Percentiles rank a stretch among this genome's conserved stretches.
Evolutionary conservation across 2,113 vertebrate species (phyloP).

Genomic region (Nycticorax nycticorax): DNA sequence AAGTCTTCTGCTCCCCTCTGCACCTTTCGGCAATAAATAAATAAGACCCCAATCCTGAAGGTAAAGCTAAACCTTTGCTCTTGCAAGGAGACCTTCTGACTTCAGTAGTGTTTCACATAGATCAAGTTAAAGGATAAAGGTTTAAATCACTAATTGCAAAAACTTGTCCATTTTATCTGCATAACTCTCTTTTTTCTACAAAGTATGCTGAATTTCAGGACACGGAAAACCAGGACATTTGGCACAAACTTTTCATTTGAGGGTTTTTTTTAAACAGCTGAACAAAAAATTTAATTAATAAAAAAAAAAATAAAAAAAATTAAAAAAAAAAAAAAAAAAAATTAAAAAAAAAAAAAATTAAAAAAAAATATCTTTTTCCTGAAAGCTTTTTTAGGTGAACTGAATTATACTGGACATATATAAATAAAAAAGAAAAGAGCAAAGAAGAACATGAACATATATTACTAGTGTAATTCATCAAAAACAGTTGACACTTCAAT

Average conservation of each 20-base stretch:
- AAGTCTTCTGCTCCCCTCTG: neutral
- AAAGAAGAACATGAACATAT: slow-evolving; percentile 81
- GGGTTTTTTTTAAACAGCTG: neutral
- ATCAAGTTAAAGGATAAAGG: neutral
- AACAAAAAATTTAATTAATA: no score
- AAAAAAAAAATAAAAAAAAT: no score
- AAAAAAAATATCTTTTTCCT: slow-evolving; percentile 44
- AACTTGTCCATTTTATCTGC: neutral
- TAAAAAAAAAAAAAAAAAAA: slow-evolving; percentile 5
- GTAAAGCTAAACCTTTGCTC: neutral
- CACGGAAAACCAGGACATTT: neutral
- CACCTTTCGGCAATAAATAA: slow-evolving; percentile 26
- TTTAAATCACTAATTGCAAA: neutral
- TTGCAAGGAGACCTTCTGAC: neutral
- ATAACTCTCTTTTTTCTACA: neutral
- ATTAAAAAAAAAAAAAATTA: slow-evolving; percentile 19
- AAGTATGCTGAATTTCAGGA: neutral
- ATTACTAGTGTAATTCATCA: slow-evolving; percentile 81
- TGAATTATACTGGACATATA: slow-evolving; percentile 77
- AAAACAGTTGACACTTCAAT: slow-evolving; percentile 84
- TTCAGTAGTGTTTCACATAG: neutral
- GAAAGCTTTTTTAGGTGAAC: slow-evolving; percentile 71
- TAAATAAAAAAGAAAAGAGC: slow-evolving; percentile 80
- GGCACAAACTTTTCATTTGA: neutral
- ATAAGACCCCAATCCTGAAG: neutral